Base-by-base conservation (phyloP, 2,888 invertebrate species). In the Aplocera efformata region DNA sequence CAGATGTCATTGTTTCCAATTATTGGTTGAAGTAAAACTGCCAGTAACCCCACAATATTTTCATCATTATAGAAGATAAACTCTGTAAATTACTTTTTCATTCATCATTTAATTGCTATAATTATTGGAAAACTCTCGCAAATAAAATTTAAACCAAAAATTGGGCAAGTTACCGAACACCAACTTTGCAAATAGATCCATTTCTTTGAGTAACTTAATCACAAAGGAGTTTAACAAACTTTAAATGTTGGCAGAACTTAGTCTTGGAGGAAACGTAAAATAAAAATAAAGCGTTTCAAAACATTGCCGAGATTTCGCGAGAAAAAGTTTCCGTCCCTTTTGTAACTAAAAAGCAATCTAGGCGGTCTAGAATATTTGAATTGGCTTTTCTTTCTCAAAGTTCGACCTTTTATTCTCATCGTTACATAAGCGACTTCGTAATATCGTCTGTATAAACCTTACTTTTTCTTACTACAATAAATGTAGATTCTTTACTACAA, bases 141-240 rank as follows among this genome's bases (percentile, higher is more conserved):
- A n/a, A n/a, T n/a, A n/a, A 17, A 17, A 17, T 17, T 3, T 3
- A 17, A 3, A 17, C 25, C 37, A 36, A 40, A 35, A 37, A 32
- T 36, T 27, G 33, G 4, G 31, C 34, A 34, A 42, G 42, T 38
- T 33, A 32, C 35, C 31, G 36, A 44, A 53, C 58, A 49, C 34
- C 50, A 53, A 61, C 55, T 60, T 61, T 49, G 48, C 53, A 56
- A 61, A 68, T 65, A 63, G 62, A 67, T 66, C 61, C 63, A 66
- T 65, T 65, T 61, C 66, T 59, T 67, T 63, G 54, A 58, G 60
- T 60, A 66, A 68, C 68, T 65, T 67, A 62, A 68, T 68, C 68
- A 61, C 66, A 58, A 57, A 59, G 53, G 63, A 57, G 62, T 61
- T 64, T 49, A 42, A 35, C 37, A 49, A 48, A 65, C 60, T 64